Base-by-base conservation (phyloP, 2,797 vertebrate genomes). In the Acrossocheilus fasciatus region DNA sequence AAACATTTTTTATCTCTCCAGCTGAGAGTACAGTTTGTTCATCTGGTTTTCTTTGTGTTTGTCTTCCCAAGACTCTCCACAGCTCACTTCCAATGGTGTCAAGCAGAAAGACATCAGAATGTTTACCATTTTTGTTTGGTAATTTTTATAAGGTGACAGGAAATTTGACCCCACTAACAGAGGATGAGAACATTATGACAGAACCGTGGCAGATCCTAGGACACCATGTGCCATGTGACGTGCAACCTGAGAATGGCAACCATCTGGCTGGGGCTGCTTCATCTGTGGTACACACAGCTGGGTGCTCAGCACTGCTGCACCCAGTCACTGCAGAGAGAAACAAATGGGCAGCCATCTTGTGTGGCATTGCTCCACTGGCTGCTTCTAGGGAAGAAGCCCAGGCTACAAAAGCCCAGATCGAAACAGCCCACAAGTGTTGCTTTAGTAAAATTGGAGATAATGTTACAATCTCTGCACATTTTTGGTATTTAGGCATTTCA, bases 281-380 rank as follows among this genome's bases (percentile, higher is more conserved):
- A 62, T 81, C 78, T 81, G 54, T 81, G 70, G 12, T 57, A 76
- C 17, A 52, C 72, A 69, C 80, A 82, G 81, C 62, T 77, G 79
- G 81, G 62, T 26, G 62, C 69, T 86, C 59, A 43, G 81, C 80
- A 66, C 82, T 39, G 2, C 43, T 62, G 68, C 70, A 85, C 50
- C 73, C 80, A 41, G 66, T 69, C 39, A 82, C 57, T 69, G 81
- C 76, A 88, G 59, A 72, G 30, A 83, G 77, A 47, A 83, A 83
- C 74, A 83, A 83, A 83, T 78, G 45, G 57, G 81, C 39, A 43
- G 87, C 84, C 87, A 88, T 88, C 81, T 86, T 84, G 81, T 84
- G 82, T 84, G 47, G 70, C 76, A 84, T 45, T 76, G 85, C 85
- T 88, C 62, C 76, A 84, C 30, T 81, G 68, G 34, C 68, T 47